These are phyloP conservation scores for Steromphala cineraria DNA, from an alignment of 2,888 invertebrate genomes.

Conservation along the genomic window DNA sequence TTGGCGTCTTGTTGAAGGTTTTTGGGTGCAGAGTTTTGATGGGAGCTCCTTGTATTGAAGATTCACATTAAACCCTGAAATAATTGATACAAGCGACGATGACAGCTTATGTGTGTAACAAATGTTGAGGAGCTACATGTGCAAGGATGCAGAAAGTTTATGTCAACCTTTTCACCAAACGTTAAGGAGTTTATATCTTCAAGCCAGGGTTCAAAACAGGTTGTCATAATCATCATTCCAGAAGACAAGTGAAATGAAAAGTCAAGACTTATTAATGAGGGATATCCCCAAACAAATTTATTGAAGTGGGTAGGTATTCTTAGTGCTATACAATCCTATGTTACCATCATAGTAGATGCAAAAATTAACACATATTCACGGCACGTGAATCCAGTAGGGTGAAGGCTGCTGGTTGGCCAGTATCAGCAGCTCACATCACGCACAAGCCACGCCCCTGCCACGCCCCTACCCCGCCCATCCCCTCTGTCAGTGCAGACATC, in stretches of 20 bases:
- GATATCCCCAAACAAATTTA: conserved; percentile 51
- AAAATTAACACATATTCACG: conserved; percentile 32
- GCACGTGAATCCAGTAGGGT: conserved; percentile 18
- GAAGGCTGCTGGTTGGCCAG: not conserved
- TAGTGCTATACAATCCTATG: conserved; percentile 36
- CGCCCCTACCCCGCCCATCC: not conserved
- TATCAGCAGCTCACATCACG: not conserved
- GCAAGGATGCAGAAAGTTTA: too few species aligned
- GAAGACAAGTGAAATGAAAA: not conserved
- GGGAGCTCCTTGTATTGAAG: too few species aligned
- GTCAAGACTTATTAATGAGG: not conserved
- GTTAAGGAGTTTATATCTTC: too few species aligned
- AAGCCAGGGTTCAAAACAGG: too few species aligned
- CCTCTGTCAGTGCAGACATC: conserved; percentile 19
- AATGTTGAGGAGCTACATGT: too few species aligned
- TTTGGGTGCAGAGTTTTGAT: too few species aligned
- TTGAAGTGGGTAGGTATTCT: conserved; percentile 39
- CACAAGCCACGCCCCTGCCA: not conserved
- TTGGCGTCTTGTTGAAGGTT: too few species aligned
- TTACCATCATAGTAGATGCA: conserved; percentile 30
- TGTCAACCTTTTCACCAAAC: too few species aligned
- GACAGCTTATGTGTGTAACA: too few species aligned
- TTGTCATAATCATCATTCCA: too few species aligned
- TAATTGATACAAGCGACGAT: too few species aligned
- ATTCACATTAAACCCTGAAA: too few species aligned